Conservation (phyloP, 2,113 vertebrate genomes). For the Pao palembangensis region DNA sequence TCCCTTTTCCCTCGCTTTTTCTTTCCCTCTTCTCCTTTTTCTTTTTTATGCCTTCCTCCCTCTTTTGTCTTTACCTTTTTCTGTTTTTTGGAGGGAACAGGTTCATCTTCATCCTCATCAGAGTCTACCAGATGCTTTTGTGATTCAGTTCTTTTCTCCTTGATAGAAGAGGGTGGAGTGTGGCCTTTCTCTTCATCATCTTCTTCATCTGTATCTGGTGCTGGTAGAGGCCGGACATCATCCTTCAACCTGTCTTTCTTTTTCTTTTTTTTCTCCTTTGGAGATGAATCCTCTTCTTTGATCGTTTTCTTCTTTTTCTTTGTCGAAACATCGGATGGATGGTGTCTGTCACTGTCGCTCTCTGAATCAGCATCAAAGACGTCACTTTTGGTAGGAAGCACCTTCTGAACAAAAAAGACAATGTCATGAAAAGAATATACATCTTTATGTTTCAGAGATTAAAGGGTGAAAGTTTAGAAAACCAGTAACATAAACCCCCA, state of each 20-base stretch:
- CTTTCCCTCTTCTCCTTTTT: conserved; percentile 70
- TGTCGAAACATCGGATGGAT: conserved; percentile 72
- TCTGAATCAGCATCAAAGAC: conserved; percentile 90
- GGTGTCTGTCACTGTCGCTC: conserved; percentile 83
- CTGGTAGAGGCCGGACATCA: conserved; percentile 79
- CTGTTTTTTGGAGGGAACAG: conserved; percentile 82
- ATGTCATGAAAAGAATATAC: background rate
- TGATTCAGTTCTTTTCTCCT: conserved; percentile 77
- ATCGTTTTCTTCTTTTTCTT: conserved; percentile 79
- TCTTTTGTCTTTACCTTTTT: conserved; percentile 86
- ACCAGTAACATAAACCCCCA: too few relatives aligned
- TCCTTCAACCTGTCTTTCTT: conserved; percentile 78
- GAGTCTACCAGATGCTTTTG: conserved; percentile 71
- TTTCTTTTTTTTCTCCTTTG: conserved; percentile 76
- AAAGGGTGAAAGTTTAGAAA: too few relatives aligned
- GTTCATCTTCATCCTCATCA: conserved; percentile 78
- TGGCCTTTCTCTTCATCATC: conserved; percentile 61
- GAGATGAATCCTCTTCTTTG: conserved; percentile 77
- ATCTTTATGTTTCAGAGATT: too few relatives aligned
- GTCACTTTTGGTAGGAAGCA: conserved; percentile 81
- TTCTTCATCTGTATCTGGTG: conserved; percentile 81
- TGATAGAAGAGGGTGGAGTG: conserved; percentile 67
- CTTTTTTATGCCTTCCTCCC: conserved; percentile 72
- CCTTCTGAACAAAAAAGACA: conserved; percentile 64
- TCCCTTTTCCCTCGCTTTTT: conserved; percentile 73